phyloP scores from a whole-genome alignment of 2,113 vertebrate species.

The Macroglossus sobrinus region DNA sequence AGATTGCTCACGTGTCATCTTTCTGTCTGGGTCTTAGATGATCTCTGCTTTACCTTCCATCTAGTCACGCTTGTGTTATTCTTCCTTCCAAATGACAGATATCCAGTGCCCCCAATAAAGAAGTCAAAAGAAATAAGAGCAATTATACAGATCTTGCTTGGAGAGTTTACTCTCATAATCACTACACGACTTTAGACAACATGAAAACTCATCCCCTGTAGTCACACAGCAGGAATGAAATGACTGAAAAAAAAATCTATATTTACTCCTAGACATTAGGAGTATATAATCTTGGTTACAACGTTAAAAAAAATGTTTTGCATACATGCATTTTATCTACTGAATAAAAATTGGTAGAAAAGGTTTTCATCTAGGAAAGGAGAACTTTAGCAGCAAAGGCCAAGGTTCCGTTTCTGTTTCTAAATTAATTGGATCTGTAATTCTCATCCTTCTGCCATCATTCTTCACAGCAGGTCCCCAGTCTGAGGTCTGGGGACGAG shows the following conservation, averaged over 20 bases:
- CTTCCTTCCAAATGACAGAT: not conserved
- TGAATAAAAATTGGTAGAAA: not conserved
- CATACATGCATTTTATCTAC: not conserved
- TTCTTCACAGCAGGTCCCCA: not conserved
- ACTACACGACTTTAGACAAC: not conserved
- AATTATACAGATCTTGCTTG: not conserved
- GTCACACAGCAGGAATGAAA: not conserved
- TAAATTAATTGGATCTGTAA: not conserved
- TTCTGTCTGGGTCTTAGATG: not conserved
- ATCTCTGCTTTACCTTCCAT: not conserved
- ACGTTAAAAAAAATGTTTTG: not conserved
- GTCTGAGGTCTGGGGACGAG: not conserved
- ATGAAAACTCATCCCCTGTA: not conserved
- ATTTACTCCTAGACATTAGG: not conserved
- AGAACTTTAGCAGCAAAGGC: not conserved
- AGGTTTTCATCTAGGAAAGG: not conserved
- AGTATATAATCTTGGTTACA: not conserved
- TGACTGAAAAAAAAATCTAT: not conserved
- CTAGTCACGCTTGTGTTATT: not conserved
- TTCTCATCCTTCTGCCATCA: not conserved
- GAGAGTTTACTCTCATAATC: not conserved
- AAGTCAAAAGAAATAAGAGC: not conserved
- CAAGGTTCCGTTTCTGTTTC: not conserved
- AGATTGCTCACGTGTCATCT: not conserved
- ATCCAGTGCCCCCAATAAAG: not conserved